Evolutionary conservation across 2,113 vertebrate species (phyloP).

Genomic region (Micronycteris hirsuta): DNA sequence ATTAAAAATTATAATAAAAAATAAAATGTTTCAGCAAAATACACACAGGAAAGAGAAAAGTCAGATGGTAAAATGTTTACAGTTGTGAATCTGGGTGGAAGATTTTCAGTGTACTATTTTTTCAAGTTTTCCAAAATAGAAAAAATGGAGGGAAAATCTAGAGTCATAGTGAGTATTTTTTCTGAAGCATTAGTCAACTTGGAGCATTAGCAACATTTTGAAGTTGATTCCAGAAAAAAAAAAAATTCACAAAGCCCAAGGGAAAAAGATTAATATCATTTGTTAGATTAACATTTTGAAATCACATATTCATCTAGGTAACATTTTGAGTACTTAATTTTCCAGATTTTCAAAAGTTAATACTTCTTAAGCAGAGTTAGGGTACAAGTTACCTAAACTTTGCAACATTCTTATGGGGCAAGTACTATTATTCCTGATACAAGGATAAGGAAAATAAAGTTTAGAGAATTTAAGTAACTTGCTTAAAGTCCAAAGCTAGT

Average conservation of each 20-base stretch:
- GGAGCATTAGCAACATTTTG: background rate
- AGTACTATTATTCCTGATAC: background rate
- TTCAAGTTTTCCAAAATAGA: background rate
- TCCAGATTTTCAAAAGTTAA: background rate
- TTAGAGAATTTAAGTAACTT: background rate
- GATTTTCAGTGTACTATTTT: background rate
- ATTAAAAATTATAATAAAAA: no score
- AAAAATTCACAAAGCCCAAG: background rate
- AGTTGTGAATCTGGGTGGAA: background rate
- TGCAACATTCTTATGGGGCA: background rate
- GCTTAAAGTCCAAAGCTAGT: background rate
- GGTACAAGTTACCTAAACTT: background rate
- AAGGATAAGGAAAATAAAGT: background rate
- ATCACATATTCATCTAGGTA: background rate
- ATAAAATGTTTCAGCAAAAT: background rate
- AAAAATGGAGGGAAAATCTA: background rate
- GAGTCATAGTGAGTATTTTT: background rate
- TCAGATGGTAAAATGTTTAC: background rate
- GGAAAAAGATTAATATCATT: background rate
- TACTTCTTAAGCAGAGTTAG: background rate
- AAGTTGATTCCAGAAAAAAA: background rate
- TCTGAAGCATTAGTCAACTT: background rate
- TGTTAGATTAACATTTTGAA: background rate
- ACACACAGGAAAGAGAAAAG: background rate
- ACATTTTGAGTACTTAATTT: background rate